Evolutionary conservation across 1,140 invertebrate species (phyloP), one percentile per base, ranked within the genome.

Genomic region (Drosophila suzukii): DNA sequence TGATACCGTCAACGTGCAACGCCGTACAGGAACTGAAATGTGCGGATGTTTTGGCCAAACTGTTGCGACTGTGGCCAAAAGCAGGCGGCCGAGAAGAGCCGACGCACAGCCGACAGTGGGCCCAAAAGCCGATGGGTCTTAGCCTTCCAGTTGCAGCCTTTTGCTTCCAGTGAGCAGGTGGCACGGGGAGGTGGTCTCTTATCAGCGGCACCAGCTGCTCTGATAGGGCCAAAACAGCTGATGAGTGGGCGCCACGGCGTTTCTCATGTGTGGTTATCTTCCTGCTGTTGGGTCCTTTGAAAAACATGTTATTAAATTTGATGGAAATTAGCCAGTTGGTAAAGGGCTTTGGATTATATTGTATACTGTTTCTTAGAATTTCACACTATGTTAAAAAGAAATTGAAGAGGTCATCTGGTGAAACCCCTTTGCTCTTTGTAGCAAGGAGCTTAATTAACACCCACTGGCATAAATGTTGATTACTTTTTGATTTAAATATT

Each of bases 1-100:
- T 36, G 55, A 46, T 71, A 89, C 81, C 84, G 85, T 78, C 67
- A 68, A 68, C 77, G 67, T 78, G 58, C 55, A 74, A 75, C 77
- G 84, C 63, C 85, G 73, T 81, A 79, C 84, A 89, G 84, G 84
- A 88, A 88, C 84, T 88, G 80, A 77, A 81, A 77, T 75, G 78
- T 47, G 68, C 63, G 57, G 63, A 36, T 51, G 30, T 49, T 36
- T 44, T 36, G 58, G 57, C 78, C 83, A 88, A 86, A 76, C 82
- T 81, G 78, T 82, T 82, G 78, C 82, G 61, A 78, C 55, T 51
- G 62, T 61, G 43, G 56, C 57, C 30, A 63, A 17, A 65, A 61
- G 54, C 58, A 56, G 47, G 32, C 51, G 34, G 30, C 53, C 53
- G 54, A 68, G 15, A 12, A 58, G 32, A 34, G 36, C 81, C 68